Percentiles rank a stretch among this genome's conserved stretches.
Conservation (phyloP, 2,113 vertebrate species). For the Chloroceryle aenea region DNA sequence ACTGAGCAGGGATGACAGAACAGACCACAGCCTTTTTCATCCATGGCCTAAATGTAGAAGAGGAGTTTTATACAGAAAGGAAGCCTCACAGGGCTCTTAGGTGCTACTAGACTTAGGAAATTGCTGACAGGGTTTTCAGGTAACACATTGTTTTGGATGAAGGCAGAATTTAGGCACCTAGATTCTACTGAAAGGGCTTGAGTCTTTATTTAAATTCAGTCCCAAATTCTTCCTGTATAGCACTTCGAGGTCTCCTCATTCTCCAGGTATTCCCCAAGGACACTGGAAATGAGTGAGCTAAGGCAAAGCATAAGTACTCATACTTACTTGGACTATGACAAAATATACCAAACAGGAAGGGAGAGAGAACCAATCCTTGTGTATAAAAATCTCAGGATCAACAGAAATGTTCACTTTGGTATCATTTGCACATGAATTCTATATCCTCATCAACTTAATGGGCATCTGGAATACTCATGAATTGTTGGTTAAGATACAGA, state of each 20-base stretch:
- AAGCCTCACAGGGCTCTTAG: not conserved
- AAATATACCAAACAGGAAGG: not conserved
- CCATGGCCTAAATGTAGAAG: not conserved
- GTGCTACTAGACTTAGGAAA: not conserved
- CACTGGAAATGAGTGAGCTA: not conserved
- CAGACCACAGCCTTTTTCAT: not conserved
- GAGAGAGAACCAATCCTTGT: not conserved
- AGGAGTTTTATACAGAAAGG: not conserved
- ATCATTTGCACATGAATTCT: not conserved
- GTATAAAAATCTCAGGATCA: not conserved
- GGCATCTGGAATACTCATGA: not conserved
- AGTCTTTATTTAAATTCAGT: not conserved
- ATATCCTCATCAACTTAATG: slow-evolving; percentile 20
- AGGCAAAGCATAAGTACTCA: not conserved
- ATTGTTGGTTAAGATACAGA: slow-evolving; percentile 1
- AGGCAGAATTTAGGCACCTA: not conserved
- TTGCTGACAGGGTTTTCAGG: not conserved
- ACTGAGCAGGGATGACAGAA: not conserved
- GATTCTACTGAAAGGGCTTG: not conserved
- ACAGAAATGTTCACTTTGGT: not conserved
- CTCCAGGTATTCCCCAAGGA: not conserved
- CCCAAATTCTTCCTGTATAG: not conserved
- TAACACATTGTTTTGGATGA: not conserved
- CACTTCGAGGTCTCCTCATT: not conserved
- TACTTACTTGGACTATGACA: not conserved